A percentile compares a stretch with the other conserved stretches of the same genome.
Evolutionary conservation across 2,113 vertebrate species (phyloP).

Genomic region (Chiloscyllium plagiosum): DNA sequence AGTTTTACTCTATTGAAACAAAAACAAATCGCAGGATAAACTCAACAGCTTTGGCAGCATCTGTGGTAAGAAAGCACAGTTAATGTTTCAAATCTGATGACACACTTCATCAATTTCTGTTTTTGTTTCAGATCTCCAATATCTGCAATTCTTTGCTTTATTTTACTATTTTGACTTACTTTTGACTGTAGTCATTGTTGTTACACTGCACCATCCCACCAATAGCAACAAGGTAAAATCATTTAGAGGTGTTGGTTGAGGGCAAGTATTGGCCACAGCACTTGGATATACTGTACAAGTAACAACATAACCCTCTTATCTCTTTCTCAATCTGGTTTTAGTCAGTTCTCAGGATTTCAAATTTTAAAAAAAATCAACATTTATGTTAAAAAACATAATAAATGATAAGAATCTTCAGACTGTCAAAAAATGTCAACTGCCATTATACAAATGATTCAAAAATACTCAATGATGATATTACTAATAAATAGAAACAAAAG

Average conservation of each 20-base stretch:
- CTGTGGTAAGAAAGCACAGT: too few relatives aligned
- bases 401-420: neutral
- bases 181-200: neutral
- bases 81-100: too few relatives aligned
- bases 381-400: neutral
- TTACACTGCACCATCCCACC: neutral
- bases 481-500: neutral
- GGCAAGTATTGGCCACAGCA: neutral
- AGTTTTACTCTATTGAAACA: neutral
- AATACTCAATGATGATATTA: neutral
- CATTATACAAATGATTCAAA: neutral
- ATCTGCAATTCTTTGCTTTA: too few relatives aligned
- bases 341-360: neutral
- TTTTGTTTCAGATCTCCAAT: too few relatives aligned
- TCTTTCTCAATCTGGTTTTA: neutral
- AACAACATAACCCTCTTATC: neutral
- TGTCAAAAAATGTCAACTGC: neutral
- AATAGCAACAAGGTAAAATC: neutral
- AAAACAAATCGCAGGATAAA: too few relatives aligned
- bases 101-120: too few relatives aligned
- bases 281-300: neutral
- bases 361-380: neutral
- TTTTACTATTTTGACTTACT: neutral
- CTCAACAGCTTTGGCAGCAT: too few relatives aligned
- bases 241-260: neutral